phyloP scores from a whole-genome alignment of 2,888 invertebrate genomes.

The Oegoconia quadripuncta region DNA sequence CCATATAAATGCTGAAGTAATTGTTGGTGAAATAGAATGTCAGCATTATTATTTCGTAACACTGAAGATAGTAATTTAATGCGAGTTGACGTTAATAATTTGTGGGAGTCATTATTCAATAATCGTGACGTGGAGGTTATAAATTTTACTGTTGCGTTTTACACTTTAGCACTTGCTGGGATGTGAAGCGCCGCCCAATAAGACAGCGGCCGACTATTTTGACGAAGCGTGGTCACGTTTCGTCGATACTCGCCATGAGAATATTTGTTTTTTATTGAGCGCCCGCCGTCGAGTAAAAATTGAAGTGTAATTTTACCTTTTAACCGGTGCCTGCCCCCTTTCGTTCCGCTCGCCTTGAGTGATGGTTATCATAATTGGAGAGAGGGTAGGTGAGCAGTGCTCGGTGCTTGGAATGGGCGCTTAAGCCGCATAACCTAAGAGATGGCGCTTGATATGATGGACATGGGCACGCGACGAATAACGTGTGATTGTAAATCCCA shows the following conservation, averaged over 20 bases:
- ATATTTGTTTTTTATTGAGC: constrained; percentile 78
- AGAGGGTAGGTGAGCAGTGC: constrained; percentile 68
- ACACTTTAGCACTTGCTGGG: constrained; percentile 75
- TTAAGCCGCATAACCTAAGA: constrained; percentile 40
- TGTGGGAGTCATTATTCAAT: constrained; percentile 72
- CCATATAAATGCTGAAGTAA: not conserved
- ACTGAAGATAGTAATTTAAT: constrained; percentile 44
- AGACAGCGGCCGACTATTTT: constrained; percentile 76
- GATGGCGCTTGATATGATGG: constrained; percentile 51
- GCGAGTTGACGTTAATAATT: constrained; percentile 55
- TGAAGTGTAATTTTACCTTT: constrained; percentile 78
- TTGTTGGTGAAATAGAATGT: constrained; percentile 19
- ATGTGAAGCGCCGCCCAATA: constrained; percentile 70
- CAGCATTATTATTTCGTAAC: constrained; percentile 32
- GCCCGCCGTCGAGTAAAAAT: constrained; percentile 73
- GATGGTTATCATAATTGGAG: constrained; percentile 78
- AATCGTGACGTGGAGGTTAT: constrained; percentile 71
- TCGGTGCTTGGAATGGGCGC: constrained; percentile 24
- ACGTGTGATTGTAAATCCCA: too few species aligned
- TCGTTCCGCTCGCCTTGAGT: constrained; percentile 78
- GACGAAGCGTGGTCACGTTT: constrained; percentile 79
- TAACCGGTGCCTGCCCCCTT: constrained; percentile 76
- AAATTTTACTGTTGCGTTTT: constrained; percentile 73
- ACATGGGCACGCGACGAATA: constrained; percentile 53
- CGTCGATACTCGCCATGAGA: constrained; percentile 76